Conservation (phyloP, 2,888 invertebrate species). For the Drosophila putrida region DNA sequence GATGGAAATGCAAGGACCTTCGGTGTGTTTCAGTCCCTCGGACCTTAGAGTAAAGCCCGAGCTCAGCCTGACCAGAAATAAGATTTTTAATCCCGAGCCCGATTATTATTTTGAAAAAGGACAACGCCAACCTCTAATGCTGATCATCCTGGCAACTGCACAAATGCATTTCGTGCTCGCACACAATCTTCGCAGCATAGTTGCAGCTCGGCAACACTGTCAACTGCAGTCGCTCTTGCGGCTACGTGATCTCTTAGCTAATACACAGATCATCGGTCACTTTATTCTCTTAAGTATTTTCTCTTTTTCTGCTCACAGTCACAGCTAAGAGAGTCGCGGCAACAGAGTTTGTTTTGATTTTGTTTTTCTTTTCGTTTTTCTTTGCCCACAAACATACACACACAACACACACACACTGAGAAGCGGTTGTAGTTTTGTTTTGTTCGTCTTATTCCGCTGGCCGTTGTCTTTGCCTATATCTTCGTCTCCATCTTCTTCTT, state of each 20-base stretch:
- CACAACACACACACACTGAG: neutral
- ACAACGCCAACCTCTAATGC: neutral
- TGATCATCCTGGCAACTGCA: neutral
- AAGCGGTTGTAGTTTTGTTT: slow-evolving; percentile 75
- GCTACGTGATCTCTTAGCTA: slow-evolving; percentile 24
- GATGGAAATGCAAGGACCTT: too few species aligned
- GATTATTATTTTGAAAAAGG: too few species aligned
- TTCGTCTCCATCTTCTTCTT: slow-evolving; percentile 2
- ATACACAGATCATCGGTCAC: slow-evolving; percentile 11
- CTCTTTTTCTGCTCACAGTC: neutral
- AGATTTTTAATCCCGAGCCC: too few species aligned
- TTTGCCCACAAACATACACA: slow-evolving; percentile 35
- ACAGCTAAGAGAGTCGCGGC: slow-evolving; percentile 23
- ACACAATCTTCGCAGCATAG: slow-evolving; percentile 12
- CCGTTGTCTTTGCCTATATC: slow-evolving; percentile 12
- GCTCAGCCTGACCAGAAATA: too few species aligned
- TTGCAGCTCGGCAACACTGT: slow-evolving; percentile 76
- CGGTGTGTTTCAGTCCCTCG: too few species aligned
- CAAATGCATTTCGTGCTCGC: slow-evolving; percentile 40
- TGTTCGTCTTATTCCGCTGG: slow-evolving; percentile 73
- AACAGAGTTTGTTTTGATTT: slow-evolving; percentile 49
- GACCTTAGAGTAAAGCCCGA: too few species aligned
- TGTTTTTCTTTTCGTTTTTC: slow-evolving; percentile 64
- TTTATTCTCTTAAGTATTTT: slow-evolving; percentile 47
- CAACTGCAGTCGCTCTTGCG: slow-evolving; percentile 7